Conservation (phyloP, 2,797 vertebrate species). For the Martes flavigula region DNA sequence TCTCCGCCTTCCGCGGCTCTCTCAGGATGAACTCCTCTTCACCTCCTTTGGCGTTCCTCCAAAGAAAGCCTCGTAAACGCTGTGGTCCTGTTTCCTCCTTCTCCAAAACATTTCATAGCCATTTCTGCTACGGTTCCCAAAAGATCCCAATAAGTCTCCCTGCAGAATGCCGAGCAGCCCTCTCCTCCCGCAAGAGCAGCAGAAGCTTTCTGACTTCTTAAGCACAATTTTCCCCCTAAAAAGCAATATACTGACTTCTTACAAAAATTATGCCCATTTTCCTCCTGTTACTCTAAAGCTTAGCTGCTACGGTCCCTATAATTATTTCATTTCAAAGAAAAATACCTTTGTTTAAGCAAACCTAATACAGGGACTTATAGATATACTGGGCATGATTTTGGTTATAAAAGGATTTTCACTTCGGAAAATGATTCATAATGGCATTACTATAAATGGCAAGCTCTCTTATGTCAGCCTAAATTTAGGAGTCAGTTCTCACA, state of each 20-base stretch:
- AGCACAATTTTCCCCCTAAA: slow-evolving; percentile 33
- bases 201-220: slow-evolving; percentile 29
- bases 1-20: slow-evolving; percentile 56
- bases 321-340: slow-evolving; percentile 68
- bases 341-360: slow-evolving; percentile 60
- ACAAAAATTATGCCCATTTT: slow-evolving; percentile 3
- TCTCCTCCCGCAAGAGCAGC: background rate
- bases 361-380: slow-evolving; percentile 55
- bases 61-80: background rate
- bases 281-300: slow-evolving; percentile 4
- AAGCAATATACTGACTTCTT: slow-evolving; percentile 46
- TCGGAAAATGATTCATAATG: slow-evolving; percentile 65
- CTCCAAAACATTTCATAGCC: background rate
- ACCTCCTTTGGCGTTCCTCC: slow-evolving; percentile 50
- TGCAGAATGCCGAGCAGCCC: background rate
- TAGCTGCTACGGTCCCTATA: background rate
- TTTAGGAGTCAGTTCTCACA: slow-evolving; percentile 55
- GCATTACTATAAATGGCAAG: slow-evolving; percentile 59
- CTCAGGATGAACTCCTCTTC: slow-evolving; percentile 58
- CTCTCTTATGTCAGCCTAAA: slow-evolving; percentile 59
- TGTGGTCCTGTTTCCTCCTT: background rate
- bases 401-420: slow-evolving; percentile 60
- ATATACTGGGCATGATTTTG: slow-evolving; percentile 59
- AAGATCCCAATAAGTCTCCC: slow-evolving; percentile 43
- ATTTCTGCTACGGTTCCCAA: background rate